Evolutionary conservation across 2,113 vertebrate species (phyloP).

Genomic region (Microtus pennsylvanicus): DNA sequence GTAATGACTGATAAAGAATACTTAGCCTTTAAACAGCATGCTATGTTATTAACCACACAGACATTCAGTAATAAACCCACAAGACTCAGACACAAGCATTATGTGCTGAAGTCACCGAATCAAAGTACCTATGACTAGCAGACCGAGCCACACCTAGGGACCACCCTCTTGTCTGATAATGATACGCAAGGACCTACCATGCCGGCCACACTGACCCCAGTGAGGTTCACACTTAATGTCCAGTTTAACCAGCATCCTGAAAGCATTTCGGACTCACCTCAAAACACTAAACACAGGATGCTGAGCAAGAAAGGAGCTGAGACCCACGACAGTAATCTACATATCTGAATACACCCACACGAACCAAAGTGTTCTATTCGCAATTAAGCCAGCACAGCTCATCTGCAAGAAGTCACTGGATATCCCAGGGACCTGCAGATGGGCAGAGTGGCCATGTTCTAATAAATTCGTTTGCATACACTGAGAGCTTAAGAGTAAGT

Average conservation of each 20-base stretch:
- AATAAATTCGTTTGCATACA: neutral
- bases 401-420: neutral
- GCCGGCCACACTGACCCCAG: neutral
- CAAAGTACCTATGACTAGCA: neutral
- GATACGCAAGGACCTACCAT: neutral
- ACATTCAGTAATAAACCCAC: neutral
- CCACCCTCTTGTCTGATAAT: neutral
- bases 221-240: neutral
- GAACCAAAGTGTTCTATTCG: neutral
- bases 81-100: neutral
- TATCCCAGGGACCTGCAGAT: rapidly evolving
- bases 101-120: neutral
- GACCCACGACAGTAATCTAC: neutral
- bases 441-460: neutral
- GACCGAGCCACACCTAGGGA: neutral
- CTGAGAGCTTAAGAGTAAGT: neutral
- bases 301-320: neutral
- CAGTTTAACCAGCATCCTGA: neutral
- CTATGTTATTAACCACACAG: constrained; percentile 30
- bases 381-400: neutral
- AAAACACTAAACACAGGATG: neutral
- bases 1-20: constrained; percentile 44
- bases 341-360: neutral
- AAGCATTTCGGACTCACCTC: neutral
- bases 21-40: neutral